Evolutionary conservation across 2,113 vertebrate species (phyloP).

Genomic region (Triplophysa tibetana): DNA sequence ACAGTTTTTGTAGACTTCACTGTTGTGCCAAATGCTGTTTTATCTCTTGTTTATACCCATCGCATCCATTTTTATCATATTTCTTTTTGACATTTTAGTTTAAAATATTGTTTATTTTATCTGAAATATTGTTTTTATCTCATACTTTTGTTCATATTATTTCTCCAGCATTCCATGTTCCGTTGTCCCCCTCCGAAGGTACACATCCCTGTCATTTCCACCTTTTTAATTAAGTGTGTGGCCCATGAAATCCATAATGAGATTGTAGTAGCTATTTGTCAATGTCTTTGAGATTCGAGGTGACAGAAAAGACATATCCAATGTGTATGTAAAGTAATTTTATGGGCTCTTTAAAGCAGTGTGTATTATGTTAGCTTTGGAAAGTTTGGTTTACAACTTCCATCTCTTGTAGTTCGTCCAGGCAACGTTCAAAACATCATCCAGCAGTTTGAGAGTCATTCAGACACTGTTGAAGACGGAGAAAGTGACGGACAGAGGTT

Average conservation of each 20-base stretch:
- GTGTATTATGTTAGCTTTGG: neutral
- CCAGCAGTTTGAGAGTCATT: conserved; percentile 92
- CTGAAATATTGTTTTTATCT: conserved; percentile 35
- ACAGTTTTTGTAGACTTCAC: neutral
- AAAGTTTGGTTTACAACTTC: neutral
- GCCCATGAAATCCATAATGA: neutral
- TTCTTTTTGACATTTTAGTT: conserved; percentile 10
- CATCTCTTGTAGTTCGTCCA: conserved; percentile 73
- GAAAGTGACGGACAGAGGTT: conserved; percentile 76
- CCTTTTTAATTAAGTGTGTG: neutral
- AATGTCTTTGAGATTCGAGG: neutral
- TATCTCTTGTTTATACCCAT: neutral
- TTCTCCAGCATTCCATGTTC: conserved; percentile 74
- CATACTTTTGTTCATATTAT: neutral
- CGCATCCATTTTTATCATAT: neutral
- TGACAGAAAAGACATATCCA: neutral
- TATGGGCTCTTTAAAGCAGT: neutral
- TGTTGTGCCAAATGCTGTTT: neutral
- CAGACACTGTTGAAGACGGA: conserved; percentile 65
- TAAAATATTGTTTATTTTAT: conserved; percentile 2
- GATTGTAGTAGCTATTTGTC: neutral
- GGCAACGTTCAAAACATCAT: conserved; percentile 92
- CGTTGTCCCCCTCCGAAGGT: conserved; percentile 76
- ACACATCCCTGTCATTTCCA: conserved; percentile 39
- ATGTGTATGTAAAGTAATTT: neutral